Conservation (phyloP, 2,888 invertebrate genomes). For the Ophioninae sp. region DNA sequence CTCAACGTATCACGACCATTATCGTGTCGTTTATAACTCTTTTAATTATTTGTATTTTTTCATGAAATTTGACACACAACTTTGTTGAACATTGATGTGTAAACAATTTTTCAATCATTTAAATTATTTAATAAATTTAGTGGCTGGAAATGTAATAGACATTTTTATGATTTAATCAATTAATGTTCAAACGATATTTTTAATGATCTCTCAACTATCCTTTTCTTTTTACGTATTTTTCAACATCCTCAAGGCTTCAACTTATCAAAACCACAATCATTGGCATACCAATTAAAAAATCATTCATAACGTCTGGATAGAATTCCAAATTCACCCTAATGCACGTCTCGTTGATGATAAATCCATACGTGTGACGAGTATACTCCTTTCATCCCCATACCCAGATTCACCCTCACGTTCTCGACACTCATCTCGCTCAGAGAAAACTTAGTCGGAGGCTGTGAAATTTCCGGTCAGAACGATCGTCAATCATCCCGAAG, state of each 20-base stretch:
- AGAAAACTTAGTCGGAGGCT: constrained; percentile 8
- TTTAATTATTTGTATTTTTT: too few species aligned
- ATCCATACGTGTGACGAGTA: constrained; percentile 45
- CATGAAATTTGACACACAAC: too few species aligned
- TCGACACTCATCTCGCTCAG: not conserved
- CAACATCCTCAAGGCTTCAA: too few species aligned
- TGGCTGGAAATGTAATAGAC: too few species aligned
- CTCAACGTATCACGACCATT: not conserved
- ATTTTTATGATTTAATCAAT: too few species aligned
- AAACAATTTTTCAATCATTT: too few species aligned
- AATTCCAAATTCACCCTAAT: constrained; percentile 24
- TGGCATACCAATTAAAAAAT: constrained; percentile 33
- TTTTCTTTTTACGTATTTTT: too few species aligned
- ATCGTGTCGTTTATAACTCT: too few species aligned
- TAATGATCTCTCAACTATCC: too few species aligned
- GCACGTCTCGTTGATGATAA: constrained; percentile 49
- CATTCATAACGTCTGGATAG: constrained; percentile 32
- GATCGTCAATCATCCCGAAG: constrained; percentile 43
- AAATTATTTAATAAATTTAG: too few species aligned
- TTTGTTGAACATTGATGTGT: too few species aligned
- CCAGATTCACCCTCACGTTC: not conserved
- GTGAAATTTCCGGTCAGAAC: constrained; percentile 28
- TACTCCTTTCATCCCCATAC: constrained; percentile 21
- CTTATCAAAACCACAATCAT: not conserved
- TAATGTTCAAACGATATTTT: too few species aligned